Base-by-base conservation (phyloP, 2,888 invertebrate genomes). In the Scaptomyza cyrtandrae region DNA sequence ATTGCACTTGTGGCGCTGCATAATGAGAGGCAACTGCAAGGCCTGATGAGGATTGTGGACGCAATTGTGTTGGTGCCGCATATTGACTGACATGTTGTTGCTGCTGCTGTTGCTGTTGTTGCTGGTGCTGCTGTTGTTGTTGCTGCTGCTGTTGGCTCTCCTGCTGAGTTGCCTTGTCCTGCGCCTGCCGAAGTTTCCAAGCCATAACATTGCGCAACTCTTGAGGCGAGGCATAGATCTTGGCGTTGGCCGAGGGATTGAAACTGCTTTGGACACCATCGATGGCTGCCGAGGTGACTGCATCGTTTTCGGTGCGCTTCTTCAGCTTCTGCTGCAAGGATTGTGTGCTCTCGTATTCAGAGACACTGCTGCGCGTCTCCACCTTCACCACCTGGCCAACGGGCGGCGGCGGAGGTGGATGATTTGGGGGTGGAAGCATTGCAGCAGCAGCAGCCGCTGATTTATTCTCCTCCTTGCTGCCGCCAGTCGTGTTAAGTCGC, bases 171-270 rank as follows among this genome's bases (percentile, higher is more conserved):
- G 71, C 41, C 54, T 82, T 84, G 63, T 89, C 85, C 33, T 87
- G 85, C 27, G 74, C 73, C 50, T 80, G 84, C 0, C 94, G 94
- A 24, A 91, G 29, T 69, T 91, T 91, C 91, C 91, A 91, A 54
- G 92, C 91, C 78, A 95, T 96, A 41, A 96, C 95, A 50, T 94
- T 94, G 90, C 95, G 96, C 88, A 96, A 94, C 91, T 97, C 97
- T 88, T 96, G 95, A 14, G 98, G 98, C 59, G 97, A 96, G 33
- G 98, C 98, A 92, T 97, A 98, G 68, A 98, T 93, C 91, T 96
- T 96, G 55, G 97, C 96, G 92, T 94, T 96, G 74, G 96, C 95
- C 65, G 96, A 95, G 9, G 98, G 98, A 83, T 97, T 95, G 93
- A 98, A 98, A 88, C 97, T 97, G 56, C 97, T 98, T 92, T 96